These are phyloP conservation scores for Callopanchax toddi DNA, from an alignment of 2,113 vertebrate genomes.

Conservation along the genomic window DNA sequence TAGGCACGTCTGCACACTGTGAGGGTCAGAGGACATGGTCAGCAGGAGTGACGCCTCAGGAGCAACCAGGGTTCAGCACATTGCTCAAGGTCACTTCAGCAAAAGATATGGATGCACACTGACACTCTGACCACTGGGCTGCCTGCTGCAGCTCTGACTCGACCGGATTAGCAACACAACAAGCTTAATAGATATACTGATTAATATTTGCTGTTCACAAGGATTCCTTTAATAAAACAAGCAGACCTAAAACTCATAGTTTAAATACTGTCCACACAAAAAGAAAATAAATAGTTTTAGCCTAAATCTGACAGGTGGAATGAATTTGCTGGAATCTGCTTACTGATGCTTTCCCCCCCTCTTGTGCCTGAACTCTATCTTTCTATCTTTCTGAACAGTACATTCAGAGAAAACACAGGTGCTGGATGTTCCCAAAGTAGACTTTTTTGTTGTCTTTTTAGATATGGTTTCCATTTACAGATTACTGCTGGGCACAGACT, in stretches of 20 bases:
- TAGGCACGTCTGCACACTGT: slow-evolving; percentile 38
- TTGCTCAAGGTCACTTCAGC: slow-evolving; percentile 70
- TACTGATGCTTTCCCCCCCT: background rate
- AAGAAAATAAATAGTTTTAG: background rate
- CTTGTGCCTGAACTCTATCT: background rate
- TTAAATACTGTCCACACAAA: too few species aligned
- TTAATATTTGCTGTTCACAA: slow-evolving; percentile 26
- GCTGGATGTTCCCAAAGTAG: slow-evolving; percentile 5
- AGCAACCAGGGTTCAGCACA: slow-evolving; percentile 51
- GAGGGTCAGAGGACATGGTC: slow-evolving; percentile 62
- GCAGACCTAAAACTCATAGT: background rate
- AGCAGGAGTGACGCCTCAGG: slow-evolving; percentile 53
- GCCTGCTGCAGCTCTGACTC: slow-evolving; percentile 12
- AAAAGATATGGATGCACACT: slow-evolving; percentile 46
- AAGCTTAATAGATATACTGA: slow-evolving; percentile 39
- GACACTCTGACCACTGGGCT: slow-evolving; percentile 54
- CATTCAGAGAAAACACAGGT: slow-evolving; percentile 11
- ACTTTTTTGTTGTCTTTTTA: slow-evolving; percentile 13
- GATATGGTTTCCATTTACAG: slow-evolving; percentile 46
- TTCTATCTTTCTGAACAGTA: background rate
- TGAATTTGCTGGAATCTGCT: background rate
- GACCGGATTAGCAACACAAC: slow-evolving; percentile 23
- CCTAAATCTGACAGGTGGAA: background rate
- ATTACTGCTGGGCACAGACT: background rate
- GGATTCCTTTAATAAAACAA: background rate